Conservation (phyloP, 2,113 vertebrate genomes). For the Jaculus jaculus region DNA sequence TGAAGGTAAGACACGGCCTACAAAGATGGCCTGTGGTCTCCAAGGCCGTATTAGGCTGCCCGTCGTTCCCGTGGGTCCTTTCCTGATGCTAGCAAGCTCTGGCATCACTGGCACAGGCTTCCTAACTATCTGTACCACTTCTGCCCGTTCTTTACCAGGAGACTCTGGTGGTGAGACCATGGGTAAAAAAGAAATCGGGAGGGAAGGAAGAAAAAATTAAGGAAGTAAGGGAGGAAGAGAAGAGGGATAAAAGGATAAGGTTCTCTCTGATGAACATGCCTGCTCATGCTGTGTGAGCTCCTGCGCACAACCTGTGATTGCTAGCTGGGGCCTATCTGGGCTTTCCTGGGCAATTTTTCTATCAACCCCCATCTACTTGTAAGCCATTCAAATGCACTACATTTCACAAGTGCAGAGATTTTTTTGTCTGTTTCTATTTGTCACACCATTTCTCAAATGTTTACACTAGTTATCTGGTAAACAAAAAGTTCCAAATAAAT, state of each 20-base stretch:
- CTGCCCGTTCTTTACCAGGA: neutral
- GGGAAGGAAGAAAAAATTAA: too few species aligned
- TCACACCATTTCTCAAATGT: neutral
- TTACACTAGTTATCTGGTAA: neutral
- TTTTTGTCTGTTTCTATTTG: neutral
- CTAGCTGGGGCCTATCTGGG: neutral
- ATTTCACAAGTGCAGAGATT: neutral
- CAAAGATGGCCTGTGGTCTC: fast-evolving
- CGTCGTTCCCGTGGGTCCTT: fast-evolving
- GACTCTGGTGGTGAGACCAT: neutral
- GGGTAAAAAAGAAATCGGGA: neutral
- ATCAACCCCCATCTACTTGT: neutral
- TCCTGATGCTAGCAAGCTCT: neutral
- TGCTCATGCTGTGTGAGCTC: too few species aligned
- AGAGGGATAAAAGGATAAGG: neutral
- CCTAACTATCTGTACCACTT: neutral
- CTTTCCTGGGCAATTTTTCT: neutral
- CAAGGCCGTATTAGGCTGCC: fast-evolving
- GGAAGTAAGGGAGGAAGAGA: too few species aligned
- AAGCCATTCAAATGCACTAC: neutral
- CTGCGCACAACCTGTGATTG: fast-evolving
- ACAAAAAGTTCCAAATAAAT: neutral
- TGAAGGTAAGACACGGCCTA: neutral
- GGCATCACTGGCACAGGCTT: neutral
- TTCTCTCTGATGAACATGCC: too few species aligned